Percentiles rank a stretch among this genome's conserved stretches.
Evolutionary conservation across 2,113 vertebrate species (phyloP).

Genomic region (Antechinus flavipes): DNA sequence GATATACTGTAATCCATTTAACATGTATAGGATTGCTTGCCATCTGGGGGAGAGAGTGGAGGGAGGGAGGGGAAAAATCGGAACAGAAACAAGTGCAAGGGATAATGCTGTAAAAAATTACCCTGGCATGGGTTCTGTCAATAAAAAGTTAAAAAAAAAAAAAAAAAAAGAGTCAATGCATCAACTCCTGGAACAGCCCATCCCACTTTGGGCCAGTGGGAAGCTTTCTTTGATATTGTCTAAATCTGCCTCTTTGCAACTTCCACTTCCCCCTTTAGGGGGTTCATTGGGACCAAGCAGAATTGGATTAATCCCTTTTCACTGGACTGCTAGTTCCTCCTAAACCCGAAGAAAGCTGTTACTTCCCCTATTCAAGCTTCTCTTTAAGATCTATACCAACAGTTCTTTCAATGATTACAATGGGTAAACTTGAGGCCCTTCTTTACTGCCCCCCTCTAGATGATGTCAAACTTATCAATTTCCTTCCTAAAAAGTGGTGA

Average conservation of each 20-base stretch:
- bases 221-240: not conserved
- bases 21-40: no score
- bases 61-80: no score
- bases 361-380: not conserved
- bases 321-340: not conserved
- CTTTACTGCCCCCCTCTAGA: not conserved
- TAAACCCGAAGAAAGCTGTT: not conserved
- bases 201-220: not conserved
- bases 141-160: no score
- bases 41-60: no score
- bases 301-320: not conserved
- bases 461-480: not conserved
- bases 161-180: no score
- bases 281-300: not conserved
- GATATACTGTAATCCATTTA: no score
- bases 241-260: not conserved
- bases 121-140: no score
- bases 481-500: not conserved
- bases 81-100: no score
- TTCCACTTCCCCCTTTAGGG: not conserved
- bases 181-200: not conserved
- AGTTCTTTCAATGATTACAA: not conserved
- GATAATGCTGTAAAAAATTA: no score
- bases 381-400: not conserved
- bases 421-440: not conserved